Evolutionary conservation across 2,888 invertebrate species (phyloP).

Genomic region (Acrobasis suavella): DNA sequence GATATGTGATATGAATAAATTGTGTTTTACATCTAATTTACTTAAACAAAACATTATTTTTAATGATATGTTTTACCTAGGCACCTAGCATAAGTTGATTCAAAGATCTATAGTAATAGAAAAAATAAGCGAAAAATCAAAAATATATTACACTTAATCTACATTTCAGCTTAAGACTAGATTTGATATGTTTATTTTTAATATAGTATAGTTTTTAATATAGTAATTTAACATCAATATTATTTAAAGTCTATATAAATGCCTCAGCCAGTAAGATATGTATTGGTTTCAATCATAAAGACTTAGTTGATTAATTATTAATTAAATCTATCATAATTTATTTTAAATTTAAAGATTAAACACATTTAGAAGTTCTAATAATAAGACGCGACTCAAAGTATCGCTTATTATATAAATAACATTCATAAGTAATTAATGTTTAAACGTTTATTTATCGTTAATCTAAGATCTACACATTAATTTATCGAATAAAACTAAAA

Average conservation of each 20-base stretch:
- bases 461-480: slow-evolving; percentile 44
- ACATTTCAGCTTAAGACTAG: slow-evolving; percentile 34
- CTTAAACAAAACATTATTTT: slow-evolving; percentile 38
- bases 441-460: slow-evolving; percentile 44
- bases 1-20: slow-evolving; percentile 41
- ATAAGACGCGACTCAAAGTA: slow-evolving; percentile 44
- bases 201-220: slow-evolving; percentile 34
- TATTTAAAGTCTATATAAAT: slow-evolving; percentile 67
- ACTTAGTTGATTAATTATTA: slow-evolving; percentile 56
- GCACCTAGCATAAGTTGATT: slow-evolving; percentile 61
- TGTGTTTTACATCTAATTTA: slow-evolving; percentile 35
- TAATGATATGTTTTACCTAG: slow-evolving; percentile 68
- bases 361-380: slow-evolving; percentile 54
- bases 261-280: slow-evolving; percentile 82
- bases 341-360: slow-evolving; percentile 63
- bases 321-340: slow-evolving; percentile 48
- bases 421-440: slow-evolving; percentile 58
- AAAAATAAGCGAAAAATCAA: slow-evolving; percentile 45
- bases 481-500: slow-evolving; percentile 45
- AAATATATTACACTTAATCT: slow-evolving; percentile 37
- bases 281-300: slow-evolving; percentile 72
- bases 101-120: slow-evolving; percentile 34
- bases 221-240: slow-evolving; percentile 65
- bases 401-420: slow-evolving; percentile 44
- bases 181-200: slow-evolving; percentile 51